phyloP scores from a whole-genome alignment of 2,888 invertebrate species.

The Himalopsyche tibetana region DNA sequence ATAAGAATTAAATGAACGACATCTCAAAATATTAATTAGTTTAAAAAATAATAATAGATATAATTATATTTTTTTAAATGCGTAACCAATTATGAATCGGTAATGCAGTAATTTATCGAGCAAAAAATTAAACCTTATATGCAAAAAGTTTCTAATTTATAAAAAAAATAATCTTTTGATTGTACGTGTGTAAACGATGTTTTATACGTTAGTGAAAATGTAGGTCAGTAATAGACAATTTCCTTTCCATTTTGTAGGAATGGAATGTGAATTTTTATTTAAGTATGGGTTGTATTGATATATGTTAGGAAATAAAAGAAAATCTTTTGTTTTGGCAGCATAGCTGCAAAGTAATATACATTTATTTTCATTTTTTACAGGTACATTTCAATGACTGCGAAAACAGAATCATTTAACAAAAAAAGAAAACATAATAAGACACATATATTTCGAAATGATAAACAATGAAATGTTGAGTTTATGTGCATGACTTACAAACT shows the following conservation, averaged over 20 bases:
- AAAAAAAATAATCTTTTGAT: background rate
- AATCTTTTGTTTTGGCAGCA: slow-evolving; percentile 23
- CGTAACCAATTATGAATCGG: background rate
- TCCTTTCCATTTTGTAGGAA: background rate
- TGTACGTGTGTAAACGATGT: background rate
- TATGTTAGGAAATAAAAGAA: slow-evolving; percentile 18
- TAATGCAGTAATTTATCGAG: background rate
- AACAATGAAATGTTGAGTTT: slow-evolving; percentile 48
- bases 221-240: background rate
- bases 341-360: slow-evolving; percentile 29
- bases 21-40: background rate
- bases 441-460: slow-evolving; percentile 49
- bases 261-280: slow-evolving; percentile 3
- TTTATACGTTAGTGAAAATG: slow-evolving; percentile 22
- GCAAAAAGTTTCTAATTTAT: background rate
- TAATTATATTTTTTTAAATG: background rate
- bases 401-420: slow-evolving; percentile 53
- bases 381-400: slow-evolving; percentile 62
- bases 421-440: slow-evolving; percentile 54
- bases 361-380: slow-evolving; percentile 54
- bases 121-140: no score
- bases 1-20: background rate
- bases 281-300: background rate
- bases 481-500: slow-evolving; percentile 63
- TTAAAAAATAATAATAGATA: background rate